Conservation (phyloP, 2,113 vertebrate species). For the Delphinapterus leucas region DNA sequence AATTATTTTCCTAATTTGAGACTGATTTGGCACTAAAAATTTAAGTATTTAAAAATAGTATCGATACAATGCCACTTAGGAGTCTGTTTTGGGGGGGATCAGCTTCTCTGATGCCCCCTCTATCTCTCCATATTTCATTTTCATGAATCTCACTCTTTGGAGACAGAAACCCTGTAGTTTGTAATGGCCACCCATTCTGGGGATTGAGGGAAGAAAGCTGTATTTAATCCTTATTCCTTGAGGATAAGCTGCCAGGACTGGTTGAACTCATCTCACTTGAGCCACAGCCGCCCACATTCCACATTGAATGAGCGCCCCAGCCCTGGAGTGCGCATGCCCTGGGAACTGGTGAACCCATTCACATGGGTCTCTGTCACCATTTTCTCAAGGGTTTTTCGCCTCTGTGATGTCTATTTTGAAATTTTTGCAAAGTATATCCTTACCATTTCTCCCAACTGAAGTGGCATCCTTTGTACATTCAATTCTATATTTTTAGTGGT, state of each 20-base stretch:
- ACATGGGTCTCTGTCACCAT: neutral
- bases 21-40: neutral
- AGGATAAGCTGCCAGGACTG: neutral
- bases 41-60: neutral
- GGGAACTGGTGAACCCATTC: neutral
- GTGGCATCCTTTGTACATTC: neutral
- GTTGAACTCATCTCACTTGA: neutral
- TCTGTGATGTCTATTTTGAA: constrained; percentile 21
- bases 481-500: neutral
- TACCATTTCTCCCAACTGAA: neutral
- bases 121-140: neutral
- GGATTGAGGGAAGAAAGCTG: neutral
- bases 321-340: neutral
- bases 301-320: fast-evolving
- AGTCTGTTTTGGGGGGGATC: neutral
- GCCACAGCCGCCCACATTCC: neutral
- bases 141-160: neutral
- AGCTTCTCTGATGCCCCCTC: neutral
- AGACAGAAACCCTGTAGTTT: neutral
- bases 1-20: constrained; percentile 10
- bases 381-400: neutral
- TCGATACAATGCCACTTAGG: neutral
- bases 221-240: constrained; percentile 30
- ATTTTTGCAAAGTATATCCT: constrained; percentile 5
- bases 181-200: neutral